Evolutionary conservation across 1,140 invertebrate genomes (phyloP).

Genomic region (Hestina assimilis): DNA sequence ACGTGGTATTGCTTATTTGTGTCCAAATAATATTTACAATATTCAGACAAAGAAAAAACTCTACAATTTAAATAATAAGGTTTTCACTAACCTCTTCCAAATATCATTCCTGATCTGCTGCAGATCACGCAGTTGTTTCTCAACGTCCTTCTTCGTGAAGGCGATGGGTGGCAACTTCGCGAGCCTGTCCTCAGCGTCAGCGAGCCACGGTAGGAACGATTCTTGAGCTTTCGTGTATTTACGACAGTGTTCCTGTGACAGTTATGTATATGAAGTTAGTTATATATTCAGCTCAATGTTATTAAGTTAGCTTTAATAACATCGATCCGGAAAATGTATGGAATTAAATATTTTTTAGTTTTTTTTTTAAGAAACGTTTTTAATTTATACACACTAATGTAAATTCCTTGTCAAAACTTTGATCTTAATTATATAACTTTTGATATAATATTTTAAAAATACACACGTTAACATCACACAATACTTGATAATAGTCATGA

Average conservation of each 20-base stretch:
- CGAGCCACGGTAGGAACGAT: constrained; percentile 92
- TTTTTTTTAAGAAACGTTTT: too few relatives aligned
- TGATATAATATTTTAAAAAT: too few relatives aligned
- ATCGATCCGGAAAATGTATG: too few relatives aligned
- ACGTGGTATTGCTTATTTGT: neutral
- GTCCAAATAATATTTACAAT: neutral
- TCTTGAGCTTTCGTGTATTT: constrained; percentile 93
- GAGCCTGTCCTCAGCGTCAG: constrained; percentile 91
- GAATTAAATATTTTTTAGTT: too few relatives aligned
- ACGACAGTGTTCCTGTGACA: constrained; percentile 88
- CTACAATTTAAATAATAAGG: neutral
- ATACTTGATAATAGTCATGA: too few relatives aligned
- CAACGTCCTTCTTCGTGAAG: constrained; percentile 91
- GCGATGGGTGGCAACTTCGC: constrained; percentile 87
- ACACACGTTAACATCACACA: too few relatives aligned
- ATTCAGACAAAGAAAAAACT: neutral
- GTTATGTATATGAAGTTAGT: too few relatives aligned
- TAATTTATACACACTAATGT: too few relatives aligned
- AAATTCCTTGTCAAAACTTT: too few relatives aligned
- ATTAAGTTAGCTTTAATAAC: too few relatives aligned
- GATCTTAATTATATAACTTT: too few relatives aligned
- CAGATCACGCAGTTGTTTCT: constrained; percentile 93
- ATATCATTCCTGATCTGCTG: constrained; percentile 95
- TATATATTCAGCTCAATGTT: too few relatives aligned
- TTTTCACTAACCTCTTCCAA: constrained; percentile 83